Evolutionary conservation across 2,797 vertebrate genomes (phyloP), one percentile per base, ranked within the genome.

Genomic region (Sebastes vulpes): DNA sequence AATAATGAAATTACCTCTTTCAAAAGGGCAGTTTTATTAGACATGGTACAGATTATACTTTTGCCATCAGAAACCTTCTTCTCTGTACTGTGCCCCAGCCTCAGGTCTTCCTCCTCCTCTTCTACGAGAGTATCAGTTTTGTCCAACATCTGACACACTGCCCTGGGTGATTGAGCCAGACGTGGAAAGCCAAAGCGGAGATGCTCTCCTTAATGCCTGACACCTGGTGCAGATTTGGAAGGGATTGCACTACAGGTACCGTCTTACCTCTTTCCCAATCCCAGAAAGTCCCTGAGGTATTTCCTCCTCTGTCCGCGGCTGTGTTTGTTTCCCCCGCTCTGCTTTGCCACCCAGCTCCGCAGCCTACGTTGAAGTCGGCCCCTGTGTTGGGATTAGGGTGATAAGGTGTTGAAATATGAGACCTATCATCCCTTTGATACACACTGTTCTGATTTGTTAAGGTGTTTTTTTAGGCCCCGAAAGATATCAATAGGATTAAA

Each of bases 181-280:
- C 79, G 63, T 85, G 81, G 81, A 92, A 89, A 93, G 89, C 93
- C 89, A 88, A 90, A 91, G 88, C 85, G 65, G 89, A 89, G 93
- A 91, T 94, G 89, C 89, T 94, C 81, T 61, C 89, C 85, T 79
- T 94, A 94, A 95, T 95, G 83, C 94, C 89, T 65, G 86, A 94
- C 94, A 96, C 95, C 95, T 95, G 94, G 92, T 91, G 87, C 85
- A 94, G 92, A 89, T 95, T 94, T 95, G 89, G 90, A 92, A 58
- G 89, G 88, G 90, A 93, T 95, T 94, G 90, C 81, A 81, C 91
- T 90, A 81, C 91, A 95, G 94, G 94, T 95, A 93, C 87, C 65
- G 75, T 89, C 78, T 95, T 93, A 92, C 92, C 87, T 90, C 88
- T 77, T 86, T 71, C 59, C 73, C 89, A 85, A 91, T 95, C 93